phyloP scores from a whole-genome alignment of 2,113 vertebrate genomes.

The Phocoena sinus region DNA sequence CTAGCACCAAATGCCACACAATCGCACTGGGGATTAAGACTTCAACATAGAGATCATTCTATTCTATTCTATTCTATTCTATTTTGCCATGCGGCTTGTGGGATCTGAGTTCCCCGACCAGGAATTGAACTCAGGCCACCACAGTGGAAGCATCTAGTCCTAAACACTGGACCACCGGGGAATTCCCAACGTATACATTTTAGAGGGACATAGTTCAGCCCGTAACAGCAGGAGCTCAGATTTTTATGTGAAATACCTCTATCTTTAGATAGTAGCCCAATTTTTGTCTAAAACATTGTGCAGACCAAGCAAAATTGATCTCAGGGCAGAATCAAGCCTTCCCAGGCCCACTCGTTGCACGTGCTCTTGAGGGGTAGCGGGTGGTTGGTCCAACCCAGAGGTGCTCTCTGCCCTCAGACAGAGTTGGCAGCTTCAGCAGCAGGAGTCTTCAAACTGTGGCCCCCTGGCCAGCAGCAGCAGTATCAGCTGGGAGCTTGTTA shows the following conservation, averaged over 20 bases:
- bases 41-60: neutral
- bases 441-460: neutral
- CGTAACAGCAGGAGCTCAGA: neutral
- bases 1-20: neutral
- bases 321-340: neutral
- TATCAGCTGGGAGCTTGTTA: neutral
- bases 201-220: neutral
- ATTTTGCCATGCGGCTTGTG: neutral
- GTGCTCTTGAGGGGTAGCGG: neutral
- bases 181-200: neutral
- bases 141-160: no score
- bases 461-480: no score
- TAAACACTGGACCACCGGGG: neutral
- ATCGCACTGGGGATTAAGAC: neutral
- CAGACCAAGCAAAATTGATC: neutral
- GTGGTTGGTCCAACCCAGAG: neutral
- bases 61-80: no score
- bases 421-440: neutral
- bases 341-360: rapidly evolving
- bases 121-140: neutral
- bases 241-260: neutral
- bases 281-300: neutral
- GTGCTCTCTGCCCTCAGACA: neutral
- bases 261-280: neutral
- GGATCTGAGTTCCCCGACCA: neutral